phyloP scores from a whole-genome alignment of 1,140 invertebrate species.

The Ectropis grisescens region DNA sequence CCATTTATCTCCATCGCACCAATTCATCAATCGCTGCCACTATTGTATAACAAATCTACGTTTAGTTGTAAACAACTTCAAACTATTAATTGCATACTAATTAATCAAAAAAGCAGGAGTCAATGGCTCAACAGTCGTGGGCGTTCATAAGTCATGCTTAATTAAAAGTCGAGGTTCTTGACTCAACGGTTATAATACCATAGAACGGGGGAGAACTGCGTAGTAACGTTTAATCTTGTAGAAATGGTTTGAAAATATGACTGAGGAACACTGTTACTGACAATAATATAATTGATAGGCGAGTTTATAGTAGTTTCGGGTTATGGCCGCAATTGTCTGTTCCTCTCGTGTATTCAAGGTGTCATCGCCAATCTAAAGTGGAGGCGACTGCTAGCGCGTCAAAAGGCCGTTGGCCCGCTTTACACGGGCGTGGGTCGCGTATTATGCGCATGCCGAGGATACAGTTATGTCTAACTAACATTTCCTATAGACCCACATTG shows the following conservation, averaged over 20 bases:
- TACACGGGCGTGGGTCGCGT: slow-evolving; percentile 31
- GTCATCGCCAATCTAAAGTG: too few relatives aligned
- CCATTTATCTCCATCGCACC: too few relatives aligned
- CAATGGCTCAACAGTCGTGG: slow-evolving; percentile 36
- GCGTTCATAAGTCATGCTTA: slow-evolving; percentile 55
- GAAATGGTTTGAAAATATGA: too few relatives aligned
- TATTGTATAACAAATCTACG: too few relatives aligned
- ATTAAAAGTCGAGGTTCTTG: slow-evolving; percentile 55
- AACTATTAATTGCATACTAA: slow-evolving; percentile 11
- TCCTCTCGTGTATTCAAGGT: too few relatives aligned
- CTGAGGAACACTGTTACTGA: too few relatives aligned
- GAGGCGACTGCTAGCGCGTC: slow-evolving; percentile 23
- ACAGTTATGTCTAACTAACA: slow-evolving; percentile 26
- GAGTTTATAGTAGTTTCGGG: too few relatives aligned
- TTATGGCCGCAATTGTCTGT: too few relatives aligned
- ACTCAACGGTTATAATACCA: slow-evolving; percentile 24
- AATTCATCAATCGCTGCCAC: too few relatives aligned
- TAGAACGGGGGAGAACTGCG: slow-evolving; percentile 1
- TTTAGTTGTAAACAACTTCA: slow-evolving; percentile 10
- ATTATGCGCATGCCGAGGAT: slow-evolving; percentile 26
- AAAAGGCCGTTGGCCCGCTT: slow-evolving; percentile 42
- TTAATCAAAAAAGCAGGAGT: slow-evolving; percentile 38
- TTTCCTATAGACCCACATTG: slow-evolving; percentile 30
- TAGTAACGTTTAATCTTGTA: too few relatives aligned
- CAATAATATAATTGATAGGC: too few relatives aligned